Evolutionary conservation across 2,113 vertebrate species (phyloP).

Genomic region (Malurus cyaneus): DNA sequence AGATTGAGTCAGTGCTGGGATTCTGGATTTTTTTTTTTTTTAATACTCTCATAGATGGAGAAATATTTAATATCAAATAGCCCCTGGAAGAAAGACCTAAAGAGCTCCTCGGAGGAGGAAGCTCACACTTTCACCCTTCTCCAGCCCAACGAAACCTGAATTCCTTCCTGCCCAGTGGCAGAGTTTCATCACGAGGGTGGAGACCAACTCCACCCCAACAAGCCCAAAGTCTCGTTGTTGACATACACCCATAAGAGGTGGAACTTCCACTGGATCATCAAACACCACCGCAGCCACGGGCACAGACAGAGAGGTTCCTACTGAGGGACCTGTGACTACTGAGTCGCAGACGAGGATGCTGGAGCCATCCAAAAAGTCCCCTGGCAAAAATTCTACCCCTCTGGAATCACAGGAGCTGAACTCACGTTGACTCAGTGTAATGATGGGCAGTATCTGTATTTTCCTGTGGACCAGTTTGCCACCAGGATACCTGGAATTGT

Average conservation of each 20-base stretch:
- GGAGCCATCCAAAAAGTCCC: neutral
- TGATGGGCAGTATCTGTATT: fast-evolving
- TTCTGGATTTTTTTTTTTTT: neutral
- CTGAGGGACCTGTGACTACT: neutral
- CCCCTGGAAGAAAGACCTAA: neutral
- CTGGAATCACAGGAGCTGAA: neutral
- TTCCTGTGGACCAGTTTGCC: neutral
- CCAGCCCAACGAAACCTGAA: neutral
- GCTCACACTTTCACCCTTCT: constrained; percentile 25
- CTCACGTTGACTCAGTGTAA: neutral
- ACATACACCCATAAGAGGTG: neutral
- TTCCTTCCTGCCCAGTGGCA: constrained; percentile 14
- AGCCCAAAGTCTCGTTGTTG: constrained; percentile 10
- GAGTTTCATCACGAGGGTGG: constrained; percentile 57
- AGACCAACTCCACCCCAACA: constrained; percentile 20
- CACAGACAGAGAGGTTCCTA: neutral
- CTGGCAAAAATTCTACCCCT: neutral
- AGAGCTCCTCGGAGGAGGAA: neutral
- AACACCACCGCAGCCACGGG: neutral
- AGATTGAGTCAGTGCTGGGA: neutral
- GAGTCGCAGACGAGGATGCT: neutral
- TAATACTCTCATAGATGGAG: neutral
- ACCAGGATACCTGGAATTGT: neutral
- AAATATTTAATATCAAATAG: neutral
- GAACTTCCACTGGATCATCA: neutral